Evolutionary conservation across 2,113 vertebrate genomes (phyloP), one percentile per base, ranked within the genome.

Genomic region (Pluvialis apricaria): DNA sequence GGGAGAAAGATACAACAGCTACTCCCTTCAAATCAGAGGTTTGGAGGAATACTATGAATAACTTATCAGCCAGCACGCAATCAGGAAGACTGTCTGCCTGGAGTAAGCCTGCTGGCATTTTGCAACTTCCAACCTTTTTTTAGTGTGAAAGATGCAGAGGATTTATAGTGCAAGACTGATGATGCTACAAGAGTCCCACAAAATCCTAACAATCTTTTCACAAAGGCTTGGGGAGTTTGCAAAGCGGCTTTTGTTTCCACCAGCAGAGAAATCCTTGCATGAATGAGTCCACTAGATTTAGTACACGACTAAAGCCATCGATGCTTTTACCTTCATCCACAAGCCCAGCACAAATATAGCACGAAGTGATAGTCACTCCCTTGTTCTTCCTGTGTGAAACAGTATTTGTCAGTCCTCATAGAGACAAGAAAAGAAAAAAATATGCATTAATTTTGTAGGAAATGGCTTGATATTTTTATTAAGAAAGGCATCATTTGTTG

Each of bases 41-140:
- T n/a, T 51, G 29, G 26, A 88, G 44, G 51, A 86, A 62, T 21
- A 14, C 15, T 20, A 5, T 5, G 11, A 78, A 15, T 24, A 66
- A 44, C 16, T 86, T 44, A 10, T 8, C 54, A 86, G 40, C 6
- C 54, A 71, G 42, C 38, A 65, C 0, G 0, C 44, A 78, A 14
- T 24, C 44, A 8, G 3, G 19, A 91, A 42, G 16, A 51, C 26
- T 29, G 5, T 7, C 68, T 57, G 31, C 36, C 47, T 44, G 13
- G 34, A 61, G 7, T 19, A 77, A 17, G 14, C 6, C 42, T 52
- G 10, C 2, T 61, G 57, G 38, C 16, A 85, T 87, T 79, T 38
- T 57, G 36, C n/a, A 71, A 21, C 20, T 78, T 90, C 49, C 40
- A 47, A 58, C 1, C 0, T 8, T 42, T 71, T 71, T n/a, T 55